These are phyloP conservation scores for Tetramorium bicarinatum DNA, from an alignment of 2,888 invertebrate genomes.

Conservation along the genomic window DNA sequence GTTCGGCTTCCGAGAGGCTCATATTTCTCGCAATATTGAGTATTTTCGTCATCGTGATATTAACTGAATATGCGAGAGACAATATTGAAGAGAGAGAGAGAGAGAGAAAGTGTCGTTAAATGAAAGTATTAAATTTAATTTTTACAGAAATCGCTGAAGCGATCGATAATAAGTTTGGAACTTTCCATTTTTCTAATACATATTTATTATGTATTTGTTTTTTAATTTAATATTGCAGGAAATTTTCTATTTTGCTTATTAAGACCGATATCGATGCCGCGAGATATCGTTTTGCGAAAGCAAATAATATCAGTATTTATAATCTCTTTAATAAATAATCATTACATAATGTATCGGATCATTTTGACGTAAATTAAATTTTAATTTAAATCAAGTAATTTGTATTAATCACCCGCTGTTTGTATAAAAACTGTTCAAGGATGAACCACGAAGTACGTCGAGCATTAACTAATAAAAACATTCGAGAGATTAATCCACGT, in stretches of 20 bases:
- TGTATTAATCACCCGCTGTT: not conserved
- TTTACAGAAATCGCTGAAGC: not conserved
- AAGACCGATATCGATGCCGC: not conserved
- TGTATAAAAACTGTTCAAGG: constrained; percentile 12
- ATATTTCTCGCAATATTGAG: not conserved
- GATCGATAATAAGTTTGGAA: not conserved
- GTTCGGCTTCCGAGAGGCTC: not conserved
- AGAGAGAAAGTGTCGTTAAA: not conserved
- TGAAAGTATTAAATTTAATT: not conserved
- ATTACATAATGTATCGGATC: not conserved
- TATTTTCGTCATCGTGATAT: not conserved
- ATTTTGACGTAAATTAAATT: constrained; percentile 33
- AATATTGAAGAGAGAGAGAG: too few species aligned
- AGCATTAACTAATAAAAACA: constrained; percentile 35
- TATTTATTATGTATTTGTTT: constrained; percentile 4
- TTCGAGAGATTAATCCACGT: constrained; percentile 18
- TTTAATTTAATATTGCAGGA: not conserved
- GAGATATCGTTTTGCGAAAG: not conserved
- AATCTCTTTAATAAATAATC: constrained; percentile 34
- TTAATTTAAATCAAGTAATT: constrained; percentile 31
- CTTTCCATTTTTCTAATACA: not conserved
- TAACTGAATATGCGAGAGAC: not conserved
- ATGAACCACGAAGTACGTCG: not conserved
- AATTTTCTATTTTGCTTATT: not conserved
- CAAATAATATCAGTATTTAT: constrained; percentile 10